Base-by-base conservation (phyloP, 2,888 invertebrate genomes). In the Invenusta paracnida region DNA sequence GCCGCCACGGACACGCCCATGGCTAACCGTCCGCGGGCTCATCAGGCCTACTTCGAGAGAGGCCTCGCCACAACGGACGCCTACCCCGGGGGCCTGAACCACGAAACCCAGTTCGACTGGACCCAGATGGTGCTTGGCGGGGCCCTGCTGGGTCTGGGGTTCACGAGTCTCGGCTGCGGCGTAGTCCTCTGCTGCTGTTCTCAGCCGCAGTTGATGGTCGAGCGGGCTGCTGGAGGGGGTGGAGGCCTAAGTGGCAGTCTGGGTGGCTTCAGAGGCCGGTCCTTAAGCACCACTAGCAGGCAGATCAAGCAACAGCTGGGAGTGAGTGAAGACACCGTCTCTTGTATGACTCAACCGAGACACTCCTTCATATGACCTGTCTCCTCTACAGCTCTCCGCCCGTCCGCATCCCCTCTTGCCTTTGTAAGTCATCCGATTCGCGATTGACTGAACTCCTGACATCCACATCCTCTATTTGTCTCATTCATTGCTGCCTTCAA, bases 261-360 rank as follows among this genome's bases (percentile, higher is more conserved):
- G 73, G 73, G 11, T 23, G 73, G 73, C 11, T 23, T 5, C 2
- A 5, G 11, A 23, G 2, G 73, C 17, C 11, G 73, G 73, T 73
- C 73, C 2, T 23, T 13, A 23, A 73, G 73, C 27, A 73, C 73
- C 2, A 73, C 73, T 5, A 73, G 73, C 25, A 5, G 73, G 17
- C 73, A 73, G 73, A 73, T 73, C 73, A 73, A 73, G 27, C 73
- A 73, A 23, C 73, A 73, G 27, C 27, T 73, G 73, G 73, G 73
- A 5, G 73, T 73, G 2, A 73, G 73, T 73, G 73, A 73, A 23
- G 73, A 73, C 73, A 73, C 73, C 2, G 23, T 73, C 11, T 73
- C 73, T 5, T 73, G 73, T 73, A 73, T 73, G 73, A 73, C 5
- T 23, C 11, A 5, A 5, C 11, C 11, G 5, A 5, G 73, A 23